Base-by-base conservation (phyloP, 2,113 vertebrate genomes). In the Ammospiza caudacuta region DNA sequence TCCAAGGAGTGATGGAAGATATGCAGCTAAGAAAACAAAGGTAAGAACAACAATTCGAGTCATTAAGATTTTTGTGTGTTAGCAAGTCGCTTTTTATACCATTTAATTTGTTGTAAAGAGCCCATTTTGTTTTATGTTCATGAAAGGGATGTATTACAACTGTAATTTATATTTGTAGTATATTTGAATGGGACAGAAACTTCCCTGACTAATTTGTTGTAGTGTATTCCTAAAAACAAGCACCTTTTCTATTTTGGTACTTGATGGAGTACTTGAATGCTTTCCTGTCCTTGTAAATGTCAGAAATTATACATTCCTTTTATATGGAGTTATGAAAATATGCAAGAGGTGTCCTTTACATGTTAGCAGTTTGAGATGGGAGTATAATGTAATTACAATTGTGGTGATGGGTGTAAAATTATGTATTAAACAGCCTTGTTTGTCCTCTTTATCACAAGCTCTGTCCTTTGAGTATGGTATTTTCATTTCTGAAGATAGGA, bases 11-110 rank as follows among this genome's bases (percentile, higher is more conserved):
- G 76, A 99, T 99, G 99, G 99, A 99, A 93, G 99, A 99, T 88
- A 99, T 99, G 99, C 99, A 99, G 80, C 99, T 99, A 77, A 98
- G 99, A 83, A 99, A 99, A 95, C 99, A 99, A 97, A 99, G 99
- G 99, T 99, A 96, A 83, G 49, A 82, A 41, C 16, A 59, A 5
- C 16, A 70, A 2, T 85, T 62, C 6, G 12, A 64, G 12, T 46
- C 9, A 27, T 64, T n/a, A 63, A 41, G 12, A 31, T n/a, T 89
- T 81, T 64, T 2, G 0, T 55, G 5, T 63, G 21, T 67, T 61
- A 37, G 37, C 43, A 41, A 9, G 15, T 66, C 7, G 11, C 4
- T 72, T 37, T 33, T 9, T 41, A 15, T 29, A 15, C 11, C 19
- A 33, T 59, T 22, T 27, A 15, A 9, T 73, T 83, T 61, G 16